A percentile compares a stretch with the other conserved stretches of the same genome.
Evolutionary conservation across 2,113 vertebrate species (phyloP).

Genomic region (rat (Rattus norvegicus)): GRCr8 NC_086019.1:21865001-21865500

Average conservation of each 20-base stretch:
- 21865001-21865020: not conserved
- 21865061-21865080: not conserved
- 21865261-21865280: not conserved
- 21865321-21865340: not conserved
- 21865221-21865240: slow-evolving; percentile 28
- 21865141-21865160: not conserved
- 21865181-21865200: not conserved
- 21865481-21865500: not conserved
- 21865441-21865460: not conserved
- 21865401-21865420: not conserved
- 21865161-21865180: not conserved
- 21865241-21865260: not conserved
- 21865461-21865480: not conserved
- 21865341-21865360: not conserved
- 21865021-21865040: not conserved
- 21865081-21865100: not conserved
- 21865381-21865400: not conserved
- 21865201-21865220: slow-evolving; percentile 46
- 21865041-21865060: not conserved
- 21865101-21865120: not conserved
- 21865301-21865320: not conserved
- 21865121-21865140: not conserved
- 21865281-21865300: not conserved
- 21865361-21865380: not conserved
- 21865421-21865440: not conserved